These are phyloP conservation scores for Hemicrepidius hirtus DNA, from an alignment of 2,888 invertebrate genomes.

Conservation along the genomic window DNA sequence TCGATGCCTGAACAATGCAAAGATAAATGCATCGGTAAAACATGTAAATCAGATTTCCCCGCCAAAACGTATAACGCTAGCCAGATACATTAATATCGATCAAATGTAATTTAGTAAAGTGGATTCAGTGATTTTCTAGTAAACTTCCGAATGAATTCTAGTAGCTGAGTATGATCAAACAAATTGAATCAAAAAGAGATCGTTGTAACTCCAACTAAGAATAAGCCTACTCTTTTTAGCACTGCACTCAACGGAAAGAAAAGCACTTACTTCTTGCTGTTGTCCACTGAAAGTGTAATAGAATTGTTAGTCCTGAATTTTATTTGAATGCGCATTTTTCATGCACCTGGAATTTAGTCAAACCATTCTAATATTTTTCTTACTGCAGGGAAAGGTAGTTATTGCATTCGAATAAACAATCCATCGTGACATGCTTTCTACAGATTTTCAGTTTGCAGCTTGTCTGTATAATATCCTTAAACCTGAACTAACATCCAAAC, in stretches of 20 bases:
- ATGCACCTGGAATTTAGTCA: not conserved
- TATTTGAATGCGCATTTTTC: not conserved
- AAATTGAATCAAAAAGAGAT: constrained; percentile 51
- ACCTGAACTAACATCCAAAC: no score
- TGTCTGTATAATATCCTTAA: no score
- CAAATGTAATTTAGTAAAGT: constrained; percentile 61
- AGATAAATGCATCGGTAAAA: constrained; percentile 33
- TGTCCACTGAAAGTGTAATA: not conserved
- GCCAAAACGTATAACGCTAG: constrained; percentile 35
- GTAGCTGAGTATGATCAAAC: constrained; percentile 58
- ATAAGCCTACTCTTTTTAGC: constrained; percentile 8
- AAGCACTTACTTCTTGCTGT: not conserved
- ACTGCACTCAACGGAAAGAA: constrained; percentile 1
- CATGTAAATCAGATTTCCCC: constrained; percentile 39
- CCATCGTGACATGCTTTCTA: no score
- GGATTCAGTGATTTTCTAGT: constrained; percentile 57
- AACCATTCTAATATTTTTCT: no score
- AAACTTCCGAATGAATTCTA: constrained; percentile 52
- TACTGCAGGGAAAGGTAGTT: no score
- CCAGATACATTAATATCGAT: constrained; percentile 59
- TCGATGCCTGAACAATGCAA: constrained; percentile 30
- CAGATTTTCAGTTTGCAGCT: no score
- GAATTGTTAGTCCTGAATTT: not conserved
- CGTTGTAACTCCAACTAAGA: constrained; percentile 11
- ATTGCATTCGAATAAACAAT: no score